Evolutionary conservation across 2,113 vertebrate genomes (phyloP), one percentile per base, ranked within the genome.

Genomic region (Syngnathus floridae): DNA sequence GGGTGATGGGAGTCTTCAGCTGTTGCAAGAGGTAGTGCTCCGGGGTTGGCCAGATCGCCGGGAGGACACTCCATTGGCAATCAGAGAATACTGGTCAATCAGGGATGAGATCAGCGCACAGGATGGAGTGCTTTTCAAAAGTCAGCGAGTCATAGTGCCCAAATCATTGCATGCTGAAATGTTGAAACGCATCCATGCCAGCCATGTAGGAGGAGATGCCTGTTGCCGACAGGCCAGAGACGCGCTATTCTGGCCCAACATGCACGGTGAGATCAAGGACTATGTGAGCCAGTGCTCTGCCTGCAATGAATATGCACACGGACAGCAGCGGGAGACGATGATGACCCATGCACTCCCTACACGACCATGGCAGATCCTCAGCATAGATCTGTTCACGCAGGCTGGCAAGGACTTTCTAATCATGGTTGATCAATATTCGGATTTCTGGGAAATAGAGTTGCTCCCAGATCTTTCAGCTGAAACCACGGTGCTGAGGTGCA

Each of bases 401-500:
- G 48, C 48, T 1, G 19, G 48, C 48, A 51, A 51, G 21, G 48
- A 51, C 48, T 51, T 51, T 51, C 48, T 51, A 1, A 51, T 51
- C 10, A 8, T 51, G 10, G 19, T 51, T 9, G 48, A n/a, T 19
- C 48, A 51, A 10, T 51, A 51, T 12, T 51, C 48, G 6, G 19
- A 51, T 51, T n/a, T 21, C 19, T 51, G 48, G 51, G 51, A 54
- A 22, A 54, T 11, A 19, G 51, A 54, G 9, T 21, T 22, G 7
- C 51, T 54, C 7, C 17, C 46, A 19, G 17, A 19, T 19, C 45
- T 38, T 40, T 59, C 57, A 38, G 36, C 36, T 3, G 58, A 41
- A 37, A 60, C 37, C 8, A 60, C 58, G 41, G 58, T 41, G 37
- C 17, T 60, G 58, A 37, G 19, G 36, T 65, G 48, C 63, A 65